Evolutionary conservation across 2,888 invertebrate genomes (phyloP), one percentile per base, ranked within the genome.

Genomic region (Exocentrus adspersus): DNA sequence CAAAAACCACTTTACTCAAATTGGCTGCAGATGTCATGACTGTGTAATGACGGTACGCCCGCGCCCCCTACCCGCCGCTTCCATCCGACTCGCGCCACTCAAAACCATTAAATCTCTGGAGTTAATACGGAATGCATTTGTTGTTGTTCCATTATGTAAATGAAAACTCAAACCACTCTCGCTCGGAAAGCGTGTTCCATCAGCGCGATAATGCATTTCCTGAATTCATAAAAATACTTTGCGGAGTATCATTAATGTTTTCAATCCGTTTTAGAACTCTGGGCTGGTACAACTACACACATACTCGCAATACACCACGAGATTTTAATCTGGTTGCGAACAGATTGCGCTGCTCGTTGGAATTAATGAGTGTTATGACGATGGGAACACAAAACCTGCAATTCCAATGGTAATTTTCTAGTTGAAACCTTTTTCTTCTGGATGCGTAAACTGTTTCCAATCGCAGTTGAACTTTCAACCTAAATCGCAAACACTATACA

Each of bases 81-180:
- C 62, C 59, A 67, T 67, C 67, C 62, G 62, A 56, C 63, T 37
- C 45, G 62, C 74, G 64, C 77, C 78, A 76, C 79, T 79, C 77
- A 75, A 76, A 76, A 77, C 82, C 82, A 82, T 82, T 82, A 82
- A 82, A 82, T 82, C 82, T 82, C 81, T 80, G 80, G 80, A 81
- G 81, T 81, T 82, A 82, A 82, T 83, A 82, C 82, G 81, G 82
- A 83, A 83, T 83, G 82, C 83, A 82, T 83, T 82, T 82, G 83
- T 83, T 83, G 82, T 83, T 82, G 81, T 83, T 82, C 82, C 83
- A 83, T 83, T 83, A 83, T 83, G 83, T 81, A 82, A 83, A 83
- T 83, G 82, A 82, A 82, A 82, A 82, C 81, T 80, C 80, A 75
- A 78, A 79, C 68, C 65, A 78, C 77, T 78, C 77, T 75, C 74